Base-by-base conservation (phyloP, 2,797 vertebrate genomes). In the Schizopygopsis pylzovi region DNA sequence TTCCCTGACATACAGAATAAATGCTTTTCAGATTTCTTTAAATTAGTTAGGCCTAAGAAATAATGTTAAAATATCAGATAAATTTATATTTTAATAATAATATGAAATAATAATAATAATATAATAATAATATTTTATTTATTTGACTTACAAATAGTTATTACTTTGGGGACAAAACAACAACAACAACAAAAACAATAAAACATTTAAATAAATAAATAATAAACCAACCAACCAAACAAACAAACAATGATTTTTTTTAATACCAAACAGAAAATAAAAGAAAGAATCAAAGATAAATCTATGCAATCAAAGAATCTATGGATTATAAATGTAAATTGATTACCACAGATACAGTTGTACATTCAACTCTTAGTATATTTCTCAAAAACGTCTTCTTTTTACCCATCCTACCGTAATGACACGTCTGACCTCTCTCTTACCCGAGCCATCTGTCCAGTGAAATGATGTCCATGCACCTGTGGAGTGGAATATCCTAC, bases 401-500 rank as follows among this genome's bases (percentile, higher is more conserved):
- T 81, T 25, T 2, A 45, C 59, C 18, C 79, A 39, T 68, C 15
- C 4, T 41, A 52, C 52, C 15, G 4, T 72, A 72, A n/a, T 71
- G 67, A 33, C 18, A 82, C 18, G 18, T 76, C 59, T 59, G 39
- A 76, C 41, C 18, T 22, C 18, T 45, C 18, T 39, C 73, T 70
- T 49, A 81, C 13, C 37, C 12, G 10, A 41, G 43, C 71, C 56
- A 85, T 73, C 79, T 67, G 41, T 79, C 33, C 67, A 73, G 22
- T 63, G 65, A 76, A 37, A 86, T 16, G 3, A 70, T 20, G 45
- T 63, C 73, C 37, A 79, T 78, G 18, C 25, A 76, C 33, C 49
- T 81, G 70, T 81, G 76, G 79, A 80, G 83, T 89, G 87, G 75
- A 86, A 87, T 86, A 80, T 87, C 83, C 71, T 81, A 86, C 72